These are phyloP conservation scores for Actinostola sp. DNA, from an alignment of 92 coral and sea anemone genomes.

Conservation along the genomic window DNA sequence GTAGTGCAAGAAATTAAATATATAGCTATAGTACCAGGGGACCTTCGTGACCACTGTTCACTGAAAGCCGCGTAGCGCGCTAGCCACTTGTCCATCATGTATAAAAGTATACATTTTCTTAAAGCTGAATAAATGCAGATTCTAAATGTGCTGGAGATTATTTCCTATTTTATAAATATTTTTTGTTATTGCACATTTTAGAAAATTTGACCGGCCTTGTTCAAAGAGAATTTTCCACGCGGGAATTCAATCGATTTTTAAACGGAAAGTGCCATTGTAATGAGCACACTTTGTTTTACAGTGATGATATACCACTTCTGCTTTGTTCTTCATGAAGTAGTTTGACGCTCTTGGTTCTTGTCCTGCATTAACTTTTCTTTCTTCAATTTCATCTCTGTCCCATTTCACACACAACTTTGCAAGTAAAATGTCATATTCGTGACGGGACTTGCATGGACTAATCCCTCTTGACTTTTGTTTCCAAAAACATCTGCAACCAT, in stretches of 20 bases:
- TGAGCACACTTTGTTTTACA: constrained; percentile 21
- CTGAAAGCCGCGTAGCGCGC: no score
- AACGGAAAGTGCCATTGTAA: no score
- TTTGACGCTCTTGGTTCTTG: constrained; percentile 13
- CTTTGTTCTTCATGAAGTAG: constrained; percentile 50
- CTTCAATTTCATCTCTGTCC: constrained; percentile 40
- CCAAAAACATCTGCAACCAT: constrained; percentile 52
- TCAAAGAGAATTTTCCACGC: no score
- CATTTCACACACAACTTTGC: constrained; percentile 50
- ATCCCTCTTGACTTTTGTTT: constrained; percentile 41
- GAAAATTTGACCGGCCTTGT: no score
- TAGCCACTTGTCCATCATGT: no score
- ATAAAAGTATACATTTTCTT: no score
- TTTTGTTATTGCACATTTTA: no score
- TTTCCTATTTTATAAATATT: constrained; percentile 20
- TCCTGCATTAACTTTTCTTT: background rate
- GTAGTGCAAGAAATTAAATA: no score
- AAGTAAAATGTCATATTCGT: constrained; percentile 49
- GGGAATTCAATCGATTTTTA: no score
- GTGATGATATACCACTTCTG: constrained; percentile 33
- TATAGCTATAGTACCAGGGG: no score
- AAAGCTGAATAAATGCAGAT: no score
- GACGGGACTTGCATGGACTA: constrained; percentile 42
- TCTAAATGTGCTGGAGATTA: constrained; percentile 30
- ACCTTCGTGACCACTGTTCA: constrained; percentile 51